phyloP scores from a whole-genome alignment of 2,888 invertebrate genomes.

The Aleiodes leptofemur region DNA sequence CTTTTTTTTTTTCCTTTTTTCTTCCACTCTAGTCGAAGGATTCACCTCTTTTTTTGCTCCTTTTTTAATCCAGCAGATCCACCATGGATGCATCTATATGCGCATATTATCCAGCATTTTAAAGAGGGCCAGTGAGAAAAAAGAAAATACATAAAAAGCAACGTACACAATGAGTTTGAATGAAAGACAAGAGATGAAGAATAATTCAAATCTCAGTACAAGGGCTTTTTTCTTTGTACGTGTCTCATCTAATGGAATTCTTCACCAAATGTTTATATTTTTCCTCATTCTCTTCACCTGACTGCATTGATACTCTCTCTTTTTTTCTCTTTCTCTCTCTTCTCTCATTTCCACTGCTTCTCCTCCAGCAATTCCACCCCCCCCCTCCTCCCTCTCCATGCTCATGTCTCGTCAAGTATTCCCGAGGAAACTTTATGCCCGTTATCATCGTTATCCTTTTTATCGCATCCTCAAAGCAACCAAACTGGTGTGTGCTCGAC shows the following conservation, averaged over 20 bases:
- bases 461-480: slow-evolving; percentile 32
- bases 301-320: slow-evolving; percentile 32
- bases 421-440: slow-evolving; percentile 49
- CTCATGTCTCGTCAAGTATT: slow-evolving; percentile 44
- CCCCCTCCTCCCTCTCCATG: slow-evolving; percentile 24
- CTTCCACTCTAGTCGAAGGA: not conserved
- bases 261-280: slow-evolving; percentile 24
- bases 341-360: slow-evolving; percentile 28
- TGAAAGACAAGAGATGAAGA: not conserved
- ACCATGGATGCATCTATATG: not conserved
- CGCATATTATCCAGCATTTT: slow-evolving; percentile 50
- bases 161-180: slow-evolving; percentile 53
- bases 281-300: slow-evolving; percentile 30
- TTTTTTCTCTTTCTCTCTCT: slow-evolving; percentile 24
- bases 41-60: not conserved
- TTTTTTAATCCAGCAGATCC: slow-evolving; percentile 5
- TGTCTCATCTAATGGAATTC: slow-evolving; percentile 39
- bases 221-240: not conserved
- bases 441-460: slow-evolving; percentile 47
- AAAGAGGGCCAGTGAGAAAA: slow-evolving; percentile 63
- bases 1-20: slow-evolving; percentile 39
- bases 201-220: slow-evolving; percentile 2
- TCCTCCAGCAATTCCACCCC: slow-evolving; percentile 11
- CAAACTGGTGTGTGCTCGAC: slow-evolving; percentile 11
- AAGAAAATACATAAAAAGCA: slow-evolving; percentile 58